Evolutionary conservation across 2,888 invertebrate genomes (phyloP), one percentile per base, ranked within the genome.

Genomic region (Apamea epomidion): DNA sequence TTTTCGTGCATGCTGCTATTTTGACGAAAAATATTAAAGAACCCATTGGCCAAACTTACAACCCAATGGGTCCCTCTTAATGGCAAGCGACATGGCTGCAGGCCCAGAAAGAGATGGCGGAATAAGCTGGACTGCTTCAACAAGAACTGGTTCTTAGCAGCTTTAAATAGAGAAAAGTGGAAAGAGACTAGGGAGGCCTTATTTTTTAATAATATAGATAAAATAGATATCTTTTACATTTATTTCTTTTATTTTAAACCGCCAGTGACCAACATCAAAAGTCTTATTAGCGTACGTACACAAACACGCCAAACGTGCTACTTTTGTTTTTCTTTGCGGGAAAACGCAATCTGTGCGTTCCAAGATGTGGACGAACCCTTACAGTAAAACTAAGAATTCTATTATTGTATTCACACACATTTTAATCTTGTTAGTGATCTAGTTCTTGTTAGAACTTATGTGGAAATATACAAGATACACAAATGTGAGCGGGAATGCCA

Each of bases 351-450:
- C 32, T 14, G 12, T 25, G 8, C 21, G 6, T 8, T 18, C n/a
- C 25, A 32, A 42, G 16, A 42, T 80, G 69, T 80, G 73, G 12
- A 16, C 29, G 45, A 54, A 69, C 72, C 71, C 67, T 80, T 76
- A 76, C 65, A 76, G 58, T 69, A 65, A 65, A 72, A 69, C 78
- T 51, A 85, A 78, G 81, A 78, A 82, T 74, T 82, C 85, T 88
- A 86, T 89, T 86, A 90, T 80, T 75, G 75, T 82, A 45, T 78
- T 21, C 70, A 78, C 84, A 82, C 74, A 85, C 79, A 83, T 81
- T 87, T 82, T 83, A 85, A 90, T 88, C 87, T 83, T 80, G 83
- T 90, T 87, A 88, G 82, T 83, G 88, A 76, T 87, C 89, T 83
- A 90, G 80, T 84, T 89, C 76, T 86, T 74, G 76, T 76, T 51